phyloP scores from a whole-genome alignment of 2,888 invertebrate genomes.

The Exocentrus adspersus region DNA sequence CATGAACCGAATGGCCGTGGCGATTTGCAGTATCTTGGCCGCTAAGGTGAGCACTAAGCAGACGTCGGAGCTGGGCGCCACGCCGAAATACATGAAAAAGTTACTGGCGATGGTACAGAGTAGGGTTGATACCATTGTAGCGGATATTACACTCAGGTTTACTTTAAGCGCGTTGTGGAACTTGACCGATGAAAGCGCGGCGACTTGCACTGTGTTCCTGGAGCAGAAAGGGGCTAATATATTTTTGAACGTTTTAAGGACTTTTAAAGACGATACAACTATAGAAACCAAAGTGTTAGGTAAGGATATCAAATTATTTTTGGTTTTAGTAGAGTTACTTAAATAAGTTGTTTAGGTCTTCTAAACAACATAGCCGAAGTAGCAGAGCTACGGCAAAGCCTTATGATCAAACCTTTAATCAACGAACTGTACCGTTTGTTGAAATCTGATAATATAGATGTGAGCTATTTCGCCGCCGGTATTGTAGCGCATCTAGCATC shows the following conservation, averaged over 20 bases:
- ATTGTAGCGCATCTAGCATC: conserved; percentile 76
- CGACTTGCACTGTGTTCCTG: conserved; percentile 75
- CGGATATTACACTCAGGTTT: conserved; percentile 79
- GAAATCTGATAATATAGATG: conserved; percentile 72
- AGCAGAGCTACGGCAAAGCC: conserved; percentile 54
- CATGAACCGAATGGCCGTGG: conserved; percentile 82
- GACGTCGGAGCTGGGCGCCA: conserved; percentile 73
- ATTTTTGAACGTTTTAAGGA: conserved; percentile 73
- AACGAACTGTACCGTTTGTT: conserved; percentile 53
- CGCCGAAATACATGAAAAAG: conserved; percentile 75
- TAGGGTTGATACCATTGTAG: conserved; percentile 58
- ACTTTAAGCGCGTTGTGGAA: conserved; percentile 83
- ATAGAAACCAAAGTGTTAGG: conserved; percentile 77
- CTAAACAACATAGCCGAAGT: conserved; percentile 83
- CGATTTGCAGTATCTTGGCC: conserved; percentile 78
- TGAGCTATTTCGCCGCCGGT: conserved; percentile 78
- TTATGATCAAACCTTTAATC: conserved; percentile 54
- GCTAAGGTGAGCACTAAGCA: conserved; percentile 69
- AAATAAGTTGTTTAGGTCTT: conserved; percentile 60
- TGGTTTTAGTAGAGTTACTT: background rate
- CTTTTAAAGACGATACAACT: conserved; percentile 70
- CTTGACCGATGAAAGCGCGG: conserved; percentile 79
- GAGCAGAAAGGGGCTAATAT: conserved; percentile 74
- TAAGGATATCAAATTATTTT: conserved; percentile 30
- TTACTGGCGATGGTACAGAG: conserved; percentile 70